Evolutionary conservation across 1,140 invertebrate species (phyloP).

Genomic region (Diabrotica virgifera): DNA sequence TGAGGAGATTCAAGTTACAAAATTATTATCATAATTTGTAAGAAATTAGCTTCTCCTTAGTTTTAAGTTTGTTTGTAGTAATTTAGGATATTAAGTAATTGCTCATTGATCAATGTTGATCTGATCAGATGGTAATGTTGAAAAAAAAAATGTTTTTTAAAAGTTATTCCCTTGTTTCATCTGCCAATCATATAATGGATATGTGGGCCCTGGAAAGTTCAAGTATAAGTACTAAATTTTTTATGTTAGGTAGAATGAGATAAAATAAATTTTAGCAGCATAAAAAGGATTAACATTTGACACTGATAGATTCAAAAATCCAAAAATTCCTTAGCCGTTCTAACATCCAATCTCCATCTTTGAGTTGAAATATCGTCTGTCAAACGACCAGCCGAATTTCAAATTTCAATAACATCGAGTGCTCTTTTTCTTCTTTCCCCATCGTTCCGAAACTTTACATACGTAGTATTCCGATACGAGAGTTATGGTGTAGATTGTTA

Average conservation of each 20-base stretch:
- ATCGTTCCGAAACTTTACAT: constrained; percentile 32
- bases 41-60: no score
- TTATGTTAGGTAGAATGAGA: neutral
- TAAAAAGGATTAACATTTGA: constrained; percentile 1
- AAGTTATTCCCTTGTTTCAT: no score
- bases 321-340: neutral
- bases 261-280: neutral
- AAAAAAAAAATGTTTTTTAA: no score
- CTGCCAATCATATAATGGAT: no score
- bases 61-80: no score
- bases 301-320: constrained; percentile 1
- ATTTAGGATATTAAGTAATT: no score
- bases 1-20: no score
- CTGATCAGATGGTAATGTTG: no score
- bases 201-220: no score
- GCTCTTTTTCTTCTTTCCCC: constrained; percentile 21
- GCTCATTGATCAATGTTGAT: no score
- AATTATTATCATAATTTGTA: no score
- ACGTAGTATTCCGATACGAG: constrained; percentile 30
- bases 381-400: constrained; percentile 46
- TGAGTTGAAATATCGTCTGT: constrained; percentile 44
- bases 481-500: constrained; percentile 50
- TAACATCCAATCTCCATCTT: constrained; percentile 1
- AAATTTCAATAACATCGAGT: constrained; percentile 48
- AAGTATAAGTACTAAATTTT: no score